phyloP scores from a whole-genome alignment of 1,140 invertebrate species.

The Ooceraea biroi region DNA sequence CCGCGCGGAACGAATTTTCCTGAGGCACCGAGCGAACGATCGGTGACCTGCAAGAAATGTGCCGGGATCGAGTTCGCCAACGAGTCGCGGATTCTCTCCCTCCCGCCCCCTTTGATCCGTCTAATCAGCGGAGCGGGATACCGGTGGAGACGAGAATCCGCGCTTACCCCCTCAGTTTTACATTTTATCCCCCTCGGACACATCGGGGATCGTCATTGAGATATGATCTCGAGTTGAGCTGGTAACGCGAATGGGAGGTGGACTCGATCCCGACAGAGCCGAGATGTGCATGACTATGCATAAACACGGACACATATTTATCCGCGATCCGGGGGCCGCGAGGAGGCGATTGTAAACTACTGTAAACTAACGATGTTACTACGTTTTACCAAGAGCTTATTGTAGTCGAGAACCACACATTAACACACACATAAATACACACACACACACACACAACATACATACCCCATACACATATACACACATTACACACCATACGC shows the following conservation, averaged over 20 bases:
- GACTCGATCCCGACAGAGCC: constrained; percentile 81
- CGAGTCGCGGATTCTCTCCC: background rate
- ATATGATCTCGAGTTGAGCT: too few species aligned
- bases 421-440: constrained; percentile 24
- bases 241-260: background rate
- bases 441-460: background rate
- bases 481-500: background rate
- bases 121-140: too few species aligned
- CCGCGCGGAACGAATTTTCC: background rate
- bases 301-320: constrained; percentile 79
- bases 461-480: background rate
- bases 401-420: constrained; percentile 85
- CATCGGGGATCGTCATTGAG: too few species aligned
- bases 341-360: constrained; percentile 84
- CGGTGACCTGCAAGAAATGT: constrained; percentile 68
- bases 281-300: constrained; percentile 78
- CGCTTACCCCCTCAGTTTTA: background rate
- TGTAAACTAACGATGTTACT: constrained; percentile 87
- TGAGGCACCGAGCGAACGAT: constrained; percentile 18
- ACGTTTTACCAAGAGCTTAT: constrained; percentile 87
- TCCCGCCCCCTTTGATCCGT: constrained; percentile 41
- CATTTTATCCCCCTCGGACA: too few species aligned
- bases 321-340: constrained; percentile 79
- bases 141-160: constrained; percentile 17
- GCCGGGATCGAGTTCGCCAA: constrained; percentile 78